Base-by-base conservation (phyloP, 2,113 vertebrate genomes). In the Triplophysa dalaica region DNA sequence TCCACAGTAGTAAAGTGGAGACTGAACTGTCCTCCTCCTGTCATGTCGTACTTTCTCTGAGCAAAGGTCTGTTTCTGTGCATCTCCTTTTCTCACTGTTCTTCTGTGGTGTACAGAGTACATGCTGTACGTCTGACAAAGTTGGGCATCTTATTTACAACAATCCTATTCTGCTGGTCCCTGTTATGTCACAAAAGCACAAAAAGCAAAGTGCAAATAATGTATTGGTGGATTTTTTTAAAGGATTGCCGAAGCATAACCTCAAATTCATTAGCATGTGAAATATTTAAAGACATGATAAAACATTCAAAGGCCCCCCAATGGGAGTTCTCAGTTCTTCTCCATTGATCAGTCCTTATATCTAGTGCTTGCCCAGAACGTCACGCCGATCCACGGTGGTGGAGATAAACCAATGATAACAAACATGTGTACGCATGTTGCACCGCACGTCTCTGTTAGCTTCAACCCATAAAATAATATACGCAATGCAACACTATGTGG, bases 1-100 rank as follows among this genome's bases (percentile, higher is more conserved):
- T 90, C 87, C 85, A 84, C 41, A 80, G 82, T 84, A 80, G 85
- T 87, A 86, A 85, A 87, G 82, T 48, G 67, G 73, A 64, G 79
- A 70, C 75, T 22, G 58, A 33, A 45, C 26, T 74, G 61, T 75
- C 81, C 79, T 78, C 66, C 74, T 66, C 60, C 21, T 65, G 43
- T 82, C 72, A 80, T 72, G 33, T 74, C 77, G 50, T 10, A 19
- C 67, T 67, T 70, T 77, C 60, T 79, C 54, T 60, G 10, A 4
- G 64, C 54, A 76, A 76, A 77, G 56, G 14, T 43, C 52, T 19
- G 33, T 79, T 72, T 83, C 62, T 61, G 7, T 41, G 16, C 33
- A 8, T 56, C 73, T 67, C 50, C 29, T 13, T 26, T 67, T 58
- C 9, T 16, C 52, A 48, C 48, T 52, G 48, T 54, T 68, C 63